phyloP scores from a whole-genome alignment of 2,113 vertebrate genomes.

The Daphoenositta chrysoptera region DNA sequence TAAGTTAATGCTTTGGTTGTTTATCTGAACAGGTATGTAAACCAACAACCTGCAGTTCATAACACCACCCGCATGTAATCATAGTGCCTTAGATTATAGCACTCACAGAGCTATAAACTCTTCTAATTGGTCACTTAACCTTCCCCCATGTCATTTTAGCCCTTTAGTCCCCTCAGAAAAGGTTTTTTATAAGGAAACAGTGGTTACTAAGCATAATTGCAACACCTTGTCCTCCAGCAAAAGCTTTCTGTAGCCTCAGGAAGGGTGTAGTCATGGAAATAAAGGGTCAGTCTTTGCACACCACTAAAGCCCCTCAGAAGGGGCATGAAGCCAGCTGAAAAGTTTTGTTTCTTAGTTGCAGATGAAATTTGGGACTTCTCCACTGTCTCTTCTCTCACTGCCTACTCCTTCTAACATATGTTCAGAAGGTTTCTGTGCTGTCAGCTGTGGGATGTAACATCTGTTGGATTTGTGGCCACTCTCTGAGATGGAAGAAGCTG shows the following conservation, averaged over 20 bases:
- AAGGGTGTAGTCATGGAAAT: background rate
- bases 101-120: background rate
- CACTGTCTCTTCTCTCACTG: background rate
- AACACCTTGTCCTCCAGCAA: background rate
- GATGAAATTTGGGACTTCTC: background rate
- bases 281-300: background rate
- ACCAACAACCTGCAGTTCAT: background rate
- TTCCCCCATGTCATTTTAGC: background rate
- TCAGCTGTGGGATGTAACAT: background rate
- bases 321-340: background rate
- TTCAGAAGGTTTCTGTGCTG: background rate
- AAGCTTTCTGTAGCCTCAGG: background rate
- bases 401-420: background rate
- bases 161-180: background rate
- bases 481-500: background rate
- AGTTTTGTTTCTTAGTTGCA: background rate
- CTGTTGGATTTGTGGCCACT: background rate
- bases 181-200: background rate
- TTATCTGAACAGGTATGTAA: background rate
- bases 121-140: background rate
- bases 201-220: background rate
- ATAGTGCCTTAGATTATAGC: background rate
- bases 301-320: background rate
- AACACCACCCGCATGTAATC: background rate
- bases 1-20: background rate